Evolutionary conservation across 2,113 vertebrate species (phyloP).

Genomic region (Laticauda laticaudata): DNA sequence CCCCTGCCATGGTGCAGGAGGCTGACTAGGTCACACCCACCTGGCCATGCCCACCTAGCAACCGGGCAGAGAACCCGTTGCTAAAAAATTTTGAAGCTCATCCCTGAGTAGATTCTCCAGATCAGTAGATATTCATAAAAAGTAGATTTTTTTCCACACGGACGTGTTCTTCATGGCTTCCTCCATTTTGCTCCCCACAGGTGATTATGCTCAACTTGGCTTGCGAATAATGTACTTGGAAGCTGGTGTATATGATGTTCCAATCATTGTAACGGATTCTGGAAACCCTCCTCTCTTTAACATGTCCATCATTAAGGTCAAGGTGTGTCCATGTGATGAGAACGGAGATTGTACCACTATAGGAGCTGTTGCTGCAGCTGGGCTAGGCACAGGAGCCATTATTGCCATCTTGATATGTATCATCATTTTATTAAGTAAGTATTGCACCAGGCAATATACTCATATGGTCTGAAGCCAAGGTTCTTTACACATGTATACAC

Average conservation of each 20-base stretch:
- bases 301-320: slow-evolving; percentile 90
- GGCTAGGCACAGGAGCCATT: slow-evolving; percentile 92
- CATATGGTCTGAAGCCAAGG: fast-evolving
- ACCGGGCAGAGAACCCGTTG: too few species aligned
- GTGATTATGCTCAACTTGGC: slow-evolving; percentile 88
- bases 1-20: too few species aligned
- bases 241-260: slow-evolving; percentile 90
- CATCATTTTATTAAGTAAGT: slow-evolving; percentile 90
- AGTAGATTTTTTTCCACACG: neutral
- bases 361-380: slow-evolving; percentile 84
- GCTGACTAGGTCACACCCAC: too few species aligned
- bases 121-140: neutral
- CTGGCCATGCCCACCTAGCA: too few species aligned
- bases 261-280: slow-evolving; percentile 87
- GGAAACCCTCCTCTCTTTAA: slow-evolving; percentile 94
- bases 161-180: neutral
- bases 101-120: neutral
- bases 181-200: slow-evolving; percentile 59
- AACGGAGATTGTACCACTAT: slow-evolving; percentile 90
- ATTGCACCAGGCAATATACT: fast-evolving
- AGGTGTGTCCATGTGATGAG: slow-evolving; percentile 93
- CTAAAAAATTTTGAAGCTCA: too few species aligned
- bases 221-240: slow-evolving; percentile 88
- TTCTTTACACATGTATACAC: neutral
- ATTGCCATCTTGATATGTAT: slow-evolving; percentile 94